Base-by-base conservation (phyloP, 2,797 vertebrate species). In the Halcyon badia region DNA sequence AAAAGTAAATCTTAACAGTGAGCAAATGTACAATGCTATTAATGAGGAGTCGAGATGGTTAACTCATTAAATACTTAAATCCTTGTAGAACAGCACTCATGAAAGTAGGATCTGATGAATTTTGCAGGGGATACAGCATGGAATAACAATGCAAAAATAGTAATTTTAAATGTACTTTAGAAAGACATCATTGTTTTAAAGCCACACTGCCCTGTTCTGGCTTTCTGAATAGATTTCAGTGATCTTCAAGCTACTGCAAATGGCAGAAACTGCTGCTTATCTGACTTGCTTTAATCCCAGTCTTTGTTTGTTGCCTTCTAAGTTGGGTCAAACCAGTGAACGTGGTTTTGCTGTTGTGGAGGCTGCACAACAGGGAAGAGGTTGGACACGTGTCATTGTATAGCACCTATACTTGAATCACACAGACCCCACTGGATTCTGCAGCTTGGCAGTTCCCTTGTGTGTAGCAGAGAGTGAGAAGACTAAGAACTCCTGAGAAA, bases 311-410 rank as follows among this genome's bases (percentile, higher is more conserved):
- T 51, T 62, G 65, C n/a, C 48, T 28, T 70, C 15, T 3, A 22
- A 71, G 62, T 8, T 35, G 31, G 62, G 39, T 48, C 17, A 65
- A 52, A 5, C 2, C 28, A 10, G 1, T 37, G 51, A 11, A 1
- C 1, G 14, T 42, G 65, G 56, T 14, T 66, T 52, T 91, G 80
- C 56, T 78, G 33, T 57, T 61, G 62, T 72, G 86, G 64, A 54
- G 72, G 48, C 31, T 52, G 6, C 48, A 2, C 3, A 1, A 5
- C 4, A 33, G n/a, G 0, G 33, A 24, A 19, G 35, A 15, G 39
- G 9, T 9, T 11, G 30, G 71, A 11, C 19, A 1, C 2, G 17
- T 12, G 0, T 5, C 61, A 48, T 10, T 56, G 52, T 16, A 1
- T 12, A 42, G 24, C 25, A 2, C 4, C 42, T 51, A 0, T 4